Base-by-base conservation (phyloP, 2,113 vertebrate species). In the Antechinus stuartii region DNA sequence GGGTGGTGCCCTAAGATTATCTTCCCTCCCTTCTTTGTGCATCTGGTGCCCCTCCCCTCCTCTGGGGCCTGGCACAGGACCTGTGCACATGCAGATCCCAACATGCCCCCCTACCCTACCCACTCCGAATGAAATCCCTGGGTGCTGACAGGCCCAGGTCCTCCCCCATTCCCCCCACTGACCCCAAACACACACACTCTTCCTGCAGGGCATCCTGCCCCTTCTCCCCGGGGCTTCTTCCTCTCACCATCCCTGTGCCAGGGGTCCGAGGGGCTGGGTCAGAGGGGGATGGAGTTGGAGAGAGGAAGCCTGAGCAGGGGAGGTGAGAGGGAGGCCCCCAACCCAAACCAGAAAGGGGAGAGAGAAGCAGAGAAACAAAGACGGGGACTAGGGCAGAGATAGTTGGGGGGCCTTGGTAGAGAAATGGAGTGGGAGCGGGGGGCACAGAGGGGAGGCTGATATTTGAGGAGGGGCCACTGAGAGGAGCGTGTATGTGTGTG, bases 41-140 rank as follows among this genome's bases (percentile, higher is more conserved):
- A 46, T 54, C 93, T 89, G 96, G 91, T 52, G 90, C 54, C 92
- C 94, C 90, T 97, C 94, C 93, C 46, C 68, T 93, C 68, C 94
- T 92, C 93, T 53, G 54, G 47, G 93, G 91, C 89, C 94, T 97
- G 98, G 94, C 97, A 42, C 12, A 47, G 11, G 27, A 94, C 97
- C 97, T 94, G 94, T 22, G 52, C 54, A 89, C 94, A 91, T 89
- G 94, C 97, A 90, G 97, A 98, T 98, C 96, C 91, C 94, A 95
- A 91, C 97, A 97, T 90, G 97, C 97, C 90, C 91, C 95, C 89
- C 54, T 95, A 96, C 93, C 97, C 95, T 97, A 94, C 93, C 94
- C 76, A 96, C 94, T 95, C 94, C 92, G 89, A 93, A 54, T 92
- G 97, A 96, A 97, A 95, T 50, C 54, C 96, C 90, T 94, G 93